These are phyloP conservation scores for Chrysaora quinquecirrha DNA, from an alignment of 30 jellyfish, hydroid and myxozoan genomes.

Conservation along the genomic window DNA sequence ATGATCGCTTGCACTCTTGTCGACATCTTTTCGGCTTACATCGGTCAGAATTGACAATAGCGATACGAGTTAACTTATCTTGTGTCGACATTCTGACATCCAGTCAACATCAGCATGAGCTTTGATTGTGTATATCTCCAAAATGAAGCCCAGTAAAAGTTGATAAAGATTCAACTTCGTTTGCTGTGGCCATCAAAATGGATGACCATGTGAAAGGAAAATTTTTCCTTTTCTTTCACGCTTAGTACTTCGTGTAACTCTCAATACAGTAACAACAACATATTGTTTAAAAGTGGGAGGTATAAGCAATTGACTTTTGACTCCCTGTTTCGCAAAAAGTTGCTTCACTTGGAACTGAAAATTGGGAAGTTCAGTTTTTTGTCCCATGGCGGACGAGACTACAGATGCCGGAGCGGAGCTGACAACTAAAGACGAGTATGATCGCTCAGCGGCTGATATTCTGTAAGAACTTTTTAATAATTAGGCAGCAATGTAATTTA, in stretches of 20 bases:
- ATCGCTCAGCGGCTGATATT: too few species aligned
- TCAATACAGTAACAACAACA: too few species aligned
- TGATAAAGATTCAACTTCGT: neutral
- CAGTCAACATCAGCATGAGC: neutral
- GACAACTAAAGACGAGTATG: too few species aligned
- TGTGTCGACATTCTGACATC: conserved; percentile 61
- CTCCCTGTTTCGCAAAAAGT: too few species aligned
- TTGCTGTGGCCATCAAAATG: neutral
- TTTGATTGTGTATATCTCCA: neutral
- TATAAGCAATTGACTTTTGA: too few species aligned
- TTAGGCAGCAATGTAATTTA: too few species aligned
- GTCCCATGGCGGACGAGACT: too few species aligned
- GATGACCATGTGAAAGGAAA: conserved; percentile 68
- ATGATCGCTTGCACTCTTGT: conserved; percentile 96
- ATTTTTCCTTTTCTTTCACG: neutral
- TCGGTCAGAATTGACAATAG: conserved; percentile 97
- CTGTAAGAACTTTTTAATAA: too few species aligned
- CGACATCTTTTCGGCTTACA: conserved; percentile 99
- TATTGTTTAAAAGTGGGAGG: too few species aligned
- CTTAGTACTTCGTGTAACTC: conserved; percentile 48
- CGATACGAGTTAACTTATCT: conserved; percentile 96
- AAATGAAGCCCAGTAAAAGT: neutral
- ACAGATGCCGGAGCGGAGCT: too few species aligned
- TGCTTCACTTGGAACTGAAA: too few species aligned
- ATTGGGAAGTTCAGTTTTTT: too few species aligned